phyloP scores from a whole-genome alignment of 2,797 vertebrate genomes.

The Fistularia commersonii region DNA sequence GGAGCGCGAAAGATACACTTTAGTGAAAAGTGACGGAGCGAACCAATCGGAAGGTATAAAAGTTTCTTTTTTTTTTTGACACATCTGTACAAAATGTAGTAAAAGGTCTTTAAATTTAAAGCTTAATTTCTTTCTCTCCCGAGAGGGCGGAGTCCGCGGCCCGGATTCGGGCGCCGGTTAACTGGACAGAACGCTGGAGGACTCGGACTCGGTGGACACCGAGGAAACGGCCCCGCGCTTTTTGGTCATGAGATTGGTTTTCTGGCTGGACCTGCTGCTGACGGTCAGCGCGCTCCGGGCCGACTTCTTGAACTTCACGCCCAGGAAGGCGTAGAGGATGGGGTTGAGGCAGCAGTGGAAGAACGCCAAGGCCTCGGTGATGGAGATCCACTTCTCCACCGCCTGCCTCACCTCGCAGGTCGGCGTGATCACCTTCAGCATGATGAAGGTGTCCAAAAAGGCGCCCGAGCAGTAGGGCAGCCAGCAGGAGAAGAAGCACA shows the following conservation, averaged over 20 bases:
- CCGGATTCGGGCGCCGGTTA: conserved; percentile 66
- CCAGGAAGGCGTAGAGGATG: conserved; percentile 96
- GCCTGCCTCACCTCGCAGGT: conserved; percentile 79
- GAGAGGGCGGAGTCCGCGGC: conserved; percentile 1
- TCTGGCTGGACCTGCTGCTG: conserved; percentile 90
- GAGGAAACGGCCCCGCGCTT: conserved; percentile 91
- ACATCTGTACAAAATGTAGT: conserved; percentile 72
- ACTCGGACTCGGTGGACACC: conserved; percentile 95
- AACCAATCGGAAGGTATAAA: conserved; percentile 31
- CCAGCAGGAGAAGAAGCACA: conserved; percentile 96
- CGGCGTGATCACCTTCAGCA: conserved; percentile 74
- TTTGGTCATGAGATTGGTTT: conserved; percentile 85
- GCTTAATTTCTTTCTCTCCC: conserved; percentile 37
- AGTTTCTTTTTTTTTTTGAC: conserved; percentile 33
- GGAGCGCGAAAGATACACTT: conserved; percentile 26
- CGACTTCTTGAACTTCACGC: conserved; percentile 94
- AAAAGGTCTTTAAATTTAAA: conserved; percentile 46
- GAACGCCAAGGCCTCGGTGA: conserved; percentile 91
- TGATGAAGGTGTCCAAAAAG: conserved; percentile 84
- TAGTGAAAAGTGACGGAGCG: conserved; percentile 1
- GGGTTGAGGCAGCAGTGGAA: conserved; percentile 99
- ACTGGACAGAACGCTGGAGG: conserved; percentile 94
- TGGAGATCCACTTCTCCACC: conserved; percentile 86
- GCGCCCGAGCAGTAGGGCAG: conserved; percentile 90
- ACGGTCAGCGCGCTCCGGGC: conserved; percentile 84